phyloP scores from a whole-genome alignment of 2,888 invertebrate genomes.

The Conistra vaccinii region DNA sequence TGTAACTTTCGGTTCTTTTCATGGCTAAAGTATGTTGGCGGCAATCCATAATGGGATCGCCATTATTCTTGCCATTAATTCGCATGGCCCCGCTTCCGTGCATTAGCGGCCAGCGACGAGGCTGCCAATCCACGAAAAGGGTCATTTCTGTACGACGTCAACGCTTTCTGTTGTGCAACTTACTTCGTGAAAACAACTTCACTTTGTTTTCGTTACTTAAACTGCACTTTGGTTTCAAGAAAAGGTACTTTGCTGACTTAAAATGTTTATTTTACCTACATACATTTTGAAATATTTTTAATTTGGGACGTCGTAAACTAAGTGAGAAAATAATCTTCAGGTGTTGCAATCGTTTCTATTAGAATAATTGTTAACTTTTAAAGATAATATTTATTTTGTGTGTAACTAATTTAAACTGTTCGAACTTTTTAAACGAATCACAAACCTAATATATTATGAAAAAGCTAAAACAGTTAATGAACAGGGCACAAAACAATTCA shows the following conservation, averaged over 20 bases:
- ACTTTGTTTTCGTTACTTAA: conserved; percentile 45
- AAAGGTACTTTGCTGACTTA: conserved; percentile 4
- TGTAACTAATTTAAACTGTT: conserved; percentile 21
- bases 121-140: conserved; percentile 87
- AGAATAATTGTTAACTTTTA: too few species aligned
- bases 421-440: conserved; percentile 38
- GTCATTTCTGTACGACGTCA: conserved; percentile 78
- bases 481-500: conserved; percentile 65
- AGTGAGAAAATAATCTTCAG: not conserved
- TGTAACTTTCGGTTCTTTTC: conserved; percentile 91
- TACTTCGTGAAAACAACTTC: conserved; percentile 63
- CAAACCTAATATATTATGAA: conserved; percentile 25
- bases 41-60: conserved; percentile 91
- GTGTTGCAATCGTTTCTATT: not conserved
- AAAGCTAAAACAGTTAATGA: conserved; percentile 48
- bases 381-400: not conserved
- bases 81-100: conserved; percentile 90
- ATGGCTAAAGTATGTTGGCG: conserved; percentile 91
- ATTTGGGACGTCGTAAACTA: not conserved
- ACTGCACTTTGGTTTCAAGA: conserved; percentile 48
- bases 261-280: not conserved
- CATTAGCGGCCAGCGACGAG: conserved; percentile 88
- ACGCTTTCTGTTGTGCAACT: conserved; percentile 66
- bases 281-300: conserved; percentile 3
- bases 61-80: conserved; percentile 91